These are phyloP conservation scores for Stegastes partitus DNA, from an alignment of 2,113 vertebrate species.

Conservation along the genomic window DNA sequence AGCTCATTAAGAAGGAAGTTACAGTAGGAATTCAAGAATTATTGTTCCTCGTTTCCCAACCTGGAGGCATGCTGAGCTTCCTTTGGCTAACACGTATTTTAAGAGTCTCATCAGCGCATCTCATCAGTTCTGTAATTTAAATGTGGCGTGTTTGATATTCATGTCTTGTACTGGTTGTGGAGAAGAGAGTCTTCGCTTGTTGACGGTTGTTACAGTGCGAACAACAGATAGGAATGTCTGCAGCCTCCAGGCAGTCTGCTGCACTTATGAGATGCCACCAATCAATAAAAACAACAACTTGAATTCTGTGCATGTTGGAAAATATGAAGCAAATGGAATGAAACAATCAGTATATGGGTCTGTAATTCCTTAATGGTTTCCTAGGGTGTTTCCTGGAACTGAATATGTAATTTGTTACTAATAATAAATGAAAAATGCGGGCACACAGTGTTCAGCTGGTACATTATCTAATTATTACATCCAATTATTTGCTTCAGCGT, in stretches of 20 bases:
- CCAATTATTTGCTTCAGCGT: constrained; percentile 1
- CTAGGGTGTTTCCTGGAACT: neutral
- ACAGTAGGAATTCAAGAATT: neutral
- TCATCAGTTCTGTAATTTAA: constrained; percentile 1
- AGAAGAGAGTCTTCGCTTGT: constrained; percentile 4
- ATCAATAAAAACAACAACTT: constrained; percentile 4
- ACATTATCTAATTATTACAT: constrained; percentile 21
- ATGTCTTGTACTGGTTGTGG: constrained; percentile 17
- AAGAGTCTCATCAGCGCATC: constrained; percentile 18
- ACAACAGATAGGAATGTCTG: constrained; percentile 11
- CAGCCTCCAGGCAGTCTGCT: constrained; percentile 14
- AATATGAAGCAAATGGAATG: neutral
- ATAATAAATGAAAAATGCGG: neutral
- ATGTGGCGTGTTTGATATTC: constrained; percentile 16
- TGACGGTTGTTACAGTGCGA: constrained; percentile 23
- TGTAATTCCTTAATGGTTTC: constrained; percentile 10
- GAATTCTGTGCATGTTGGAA: neutral
- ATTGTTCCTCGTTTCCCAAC: constrained; percentile 7
- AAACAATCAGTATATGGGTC: neutral
- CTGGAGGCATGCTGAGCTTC: neutral
- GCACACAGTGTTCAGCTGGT: constrained; percentile 15
- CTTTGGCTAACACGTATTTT: neutral
- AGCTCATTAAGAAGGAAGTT: constrained; percentile 11
- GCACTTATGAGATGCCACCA: constrained; percentile 17
- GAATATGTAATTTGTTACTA: neutral